Evolutionary conservation across 2,888 invertebrate species (phyloP).

Genomic region (Ariolimax columbianus): DNA sequence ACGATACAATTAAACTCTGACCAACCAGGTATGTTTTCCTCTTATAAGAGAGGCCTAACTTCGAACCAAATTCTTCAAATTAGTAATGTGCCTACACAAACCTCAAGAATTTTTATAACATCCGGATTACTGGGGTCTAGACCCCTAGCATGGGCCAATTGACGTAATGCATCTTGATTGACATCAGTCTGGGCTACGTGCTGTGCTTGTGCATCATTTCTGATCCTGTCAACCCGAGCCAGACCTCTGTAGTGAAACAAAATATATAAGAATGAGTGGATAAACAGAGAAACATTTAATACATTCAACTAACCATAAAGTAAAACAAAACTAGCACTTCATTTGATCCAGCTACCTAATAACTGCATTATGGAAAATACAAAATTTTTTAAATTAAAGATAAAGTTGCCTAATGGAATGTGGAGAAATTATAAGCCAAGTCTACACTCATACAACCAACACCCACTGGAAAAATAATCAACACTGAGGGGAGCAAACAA

Average conservation of each 20-base stretch:
- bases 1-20: no score
- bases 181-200: background rate
- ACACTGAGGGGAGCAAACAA: no score
- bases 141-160: conserved; percentile 31
- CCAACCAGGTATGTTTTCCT: no score
- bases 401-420: no score
- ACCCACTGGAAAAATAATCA: no score
- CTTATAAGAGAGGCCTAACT: background rate
- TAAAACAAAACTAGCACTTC: no score
- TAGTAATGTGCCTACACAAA: background rate
- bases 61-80: background rate
- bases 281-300: background rate
- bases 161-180: conserved; percentile 13
- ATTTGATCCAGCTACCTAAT: no score
- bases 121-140: conserved; percentile 40
- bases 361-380: no score
- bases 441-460: no score
- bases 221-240: background rate
- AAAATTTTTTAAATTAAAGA: no score
- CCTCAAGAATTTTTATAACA: conserved; percentile 41
- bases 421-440: no score
- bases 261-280: background rate
- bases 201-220: background rate
- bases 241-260: background rate
- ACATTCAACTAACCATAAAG: no score